Evolutionary conservation across 2,888 invertebrate species (phyloP).

Genomic region (Eupithecia abbreviata): DNA sequence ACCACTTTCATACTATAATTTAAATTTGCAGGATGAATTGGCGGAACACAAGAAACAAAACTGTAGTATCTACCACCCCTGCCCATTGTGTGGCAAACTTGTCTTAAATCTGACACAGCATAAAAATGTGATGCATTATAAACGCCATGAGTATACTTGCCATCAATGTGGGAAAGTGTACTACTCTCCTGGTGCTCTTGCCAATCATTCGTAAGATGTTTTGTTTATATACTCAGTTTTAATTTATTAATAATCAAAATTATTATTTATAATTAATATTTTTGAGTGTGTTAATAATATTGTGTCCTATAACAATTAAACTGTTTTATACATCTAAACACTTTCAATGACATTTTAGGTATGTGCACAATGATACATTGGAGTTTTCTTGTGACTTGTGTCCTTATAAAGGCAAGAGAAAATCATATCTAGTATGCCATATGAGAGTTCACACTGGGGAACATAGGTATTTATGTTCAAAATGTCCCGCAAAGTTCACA

Average conservation of each 20-base stretch:
- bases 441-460: constrained; percentile 50
- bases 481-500: constrained; percentile 47
- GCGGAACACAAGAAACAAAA: constrained; percentile 41
- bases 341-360: constrained; percentile 36
- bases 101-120: constrained; percentile 44
- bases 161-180: constrained; percentile 49
- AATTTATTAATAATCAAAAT: no score
- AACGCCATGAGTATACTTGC: constrained; percentile 45
- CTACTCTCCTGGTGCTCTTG: constrained; percentile 42
- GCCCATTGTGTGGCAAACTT: constrained; percentile 47
- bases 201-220: constrained; percentile 46
- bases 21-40: constrained; percentile 37
- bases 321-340: neutral
- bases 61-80: constrained; percentile 41
- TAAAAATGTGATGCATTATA: constrained; percentile 43
- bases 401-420: constrained; percentile 48
- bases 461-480: constrained; percentile 46
- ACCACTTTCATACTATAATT: neutral
- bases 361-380: constrained; percentile 46
- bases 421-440: constrained; percentile 48
- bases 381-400: constrained; percentile 46
- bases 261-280: no score
- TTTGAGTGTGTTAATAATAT: no score
- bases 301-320: neutral
- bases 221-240: neutral